Evolutionary conservation across 2,113 vertebrate species (phyloP), one percentile per base, ranked within the genome.

Genomic region (Campylomormyrus numenius): DNA sequence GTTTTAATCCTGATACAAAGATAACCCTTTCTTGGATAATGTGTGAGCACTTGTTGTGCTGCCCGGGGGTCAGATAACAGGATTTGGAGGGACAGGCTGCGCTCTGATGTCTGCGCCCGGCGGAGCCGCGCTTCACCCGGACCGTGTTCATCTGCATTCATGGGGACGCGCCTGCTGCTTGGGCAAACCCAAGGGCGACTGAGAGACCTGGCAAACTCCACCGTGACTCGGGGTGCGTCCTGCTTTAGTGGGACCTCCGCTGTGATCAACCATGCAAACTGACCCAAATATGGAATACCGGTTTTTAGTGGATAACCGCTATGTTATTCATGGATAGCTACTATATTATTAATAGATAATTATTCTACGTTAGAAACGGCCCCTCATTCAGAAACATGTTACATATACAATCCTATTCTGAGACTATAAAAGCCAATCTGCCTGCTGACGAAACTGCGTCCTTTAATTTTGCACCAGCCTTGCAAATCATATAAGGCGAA

Each of bases 261-360:
- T 93, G 94, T 93, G 95, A 86, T 94, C 94, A 95, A 92, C 96
- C 96, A 96, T 94, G 96, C 95, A 96, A 96, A 96, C 88, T 80
- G 15, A 83, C 62, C 27, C 70, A 83, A 50, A 83, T 27, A 53
- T 77, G 42, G 8, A 85, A 85, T 9, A 45, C 42, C 3, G 48
- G 19, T 85, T 85, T 46, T 48, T 3, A 48, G 83, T n/a, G 45
- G 62, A 48, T 85, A 24, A 9, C 83, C 21, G 8, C 45, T 85
- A 46, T 85, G 8, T 46, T 24, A 48, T 85, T 85, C 45, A 88
- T 42, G 24, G 35, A 66, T 46, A 42, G 10, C 56, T n/a, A 66
- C 35, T 80, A 42, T 80, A 42, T 42, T 80, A 80, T 80, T 80
- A 42, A 80, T 42, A 42, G 39, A 85, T 85, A 48, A 85, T 85